Evolutionary conservation across 53 echinoderm and acorn worm genomes (phyloP).

Genomic region (Holothuria leucospilota): DNA sequence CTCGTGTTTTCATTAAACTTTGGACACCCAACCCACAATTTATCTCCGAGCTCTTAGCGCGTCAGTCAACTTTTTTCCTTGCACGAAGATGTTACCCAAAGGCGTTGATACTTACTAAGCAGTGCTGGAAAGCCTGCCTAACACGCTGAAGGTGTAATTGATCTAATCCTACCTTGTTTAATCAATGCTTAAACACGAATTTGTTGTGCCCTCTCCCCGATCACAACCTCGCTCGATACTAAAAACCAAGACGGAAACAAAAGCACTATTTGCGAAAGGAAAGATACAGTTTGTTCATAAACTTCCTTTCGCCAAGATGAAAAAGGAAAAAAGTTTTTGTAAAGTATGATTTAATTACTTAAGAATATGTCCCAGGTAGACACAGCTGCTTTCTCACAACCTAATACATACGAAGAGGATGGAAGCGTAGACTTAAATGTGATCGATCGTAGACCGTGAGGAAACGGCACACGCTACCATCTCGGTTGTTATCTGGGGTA

Average conservation of each 20-base stretch:
- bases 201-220: slow-evolving; percentile 30
- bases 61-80: slow-evolving; percentile 27
- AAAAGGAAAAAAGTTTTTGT: slow-evolving; percentile 23
- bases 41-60: slow-evolving; percentile 30
- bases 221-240: slow-evolving; percentile 42
- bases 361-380: slow-evolving; percentile 25
- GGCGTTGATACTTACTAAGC: slow-evolving; percentile 44
- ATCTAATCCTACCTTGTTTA: slow-evolving; percentile 35
- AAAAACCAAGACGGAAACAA: slow-evolving; percentile 24
- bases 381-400: slow-evolving; percentile 28
- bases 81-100: slow-evolving; percentile 25
- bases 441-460: slow-evolving; percentile 37
- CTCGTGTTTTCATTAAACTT: slow-evolving; percentile 38
- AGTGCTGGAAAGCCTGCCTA: slow-evolving; percentile 33
- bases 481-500: too few relatives aligned
- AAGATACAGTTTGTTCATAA: slow-evolving; percentile 49
- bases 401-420: slow-evolving; percentile 12
- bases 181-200: slow-evolving; percentile 53
- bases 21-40: slow-evolving; percentile 40
- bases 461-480: slow-evolving; percentile 24
- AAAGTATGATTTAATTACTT: slow-evolving; percentile 51
- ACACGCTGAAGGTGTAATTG: slow-evolving; percentile 41
- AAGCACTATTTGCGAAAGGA: slow-evolving; percentile 43
- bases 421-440: slow-evolving; percentile 2
- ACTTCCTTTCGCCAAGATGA: slow-evolving; percentile 26